Evolutionary conservation across 2,888 invertebrate species (phyloP), one percentile per base, ranked within the genome.

Genomic region (Conops quadrifasciatus): DNA sequence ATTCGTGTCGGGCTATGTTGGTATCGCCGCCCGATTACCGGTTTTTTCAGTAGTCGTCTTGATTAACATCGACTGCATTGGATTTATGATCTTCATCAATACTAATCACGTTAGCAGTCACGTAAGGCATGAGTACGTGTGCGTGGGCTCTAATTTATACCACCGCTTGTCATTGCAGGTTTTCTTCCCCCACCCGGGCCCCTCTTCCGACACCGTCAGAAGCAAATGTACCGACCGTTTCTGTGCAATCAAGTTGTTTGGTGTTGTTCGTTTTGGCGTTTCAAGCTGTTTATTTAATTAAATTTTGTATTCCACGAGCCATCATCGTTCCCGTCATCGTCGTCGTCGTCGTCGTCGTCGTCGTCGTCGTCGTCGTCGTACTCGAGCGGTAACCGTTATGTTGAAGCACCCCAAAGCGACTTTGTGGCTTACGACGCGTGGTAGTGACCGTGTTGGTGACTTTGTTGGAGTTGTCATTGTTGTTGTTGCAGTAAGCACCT

Each of bases 141-240:
- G 47, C 59, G 59, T 47, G 47, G 67, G 67, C 26, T 67, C 67
- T 67, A 67, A 67, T 59, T 59, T 67, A 67, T 67, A 26, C 59
- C 53, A 13, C 15, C 19, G 53, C 28, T 30, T 65, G 21, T 5
- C 45, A 16, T 11, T 67, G 56, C 45, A 26, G 11, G 56, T 7
- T 21, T n/a, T 58, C 58, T 43, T 2, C 64, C 28, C 43, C 51
- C 4, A 19, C 16, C 21, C 36, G 21, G 53, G 7, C 19, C 21
- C 28, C 36, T 30, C 49, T 16, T 43, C 36, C 58, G 0, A 24
- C 36, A 13, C 15, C 51, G 56, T 21, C 24, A n/a, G 30, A 16
- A 36, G 28, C 36, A 15, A 24, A 56, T 30, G 26, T 7, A 43
- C 45, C 24, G 26, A n/a, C 24, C 19, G 21, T 43, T 45, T 63